Conservation (phyloP, 1,140 invertebrate species). For the Platyura marginata region DNA sequence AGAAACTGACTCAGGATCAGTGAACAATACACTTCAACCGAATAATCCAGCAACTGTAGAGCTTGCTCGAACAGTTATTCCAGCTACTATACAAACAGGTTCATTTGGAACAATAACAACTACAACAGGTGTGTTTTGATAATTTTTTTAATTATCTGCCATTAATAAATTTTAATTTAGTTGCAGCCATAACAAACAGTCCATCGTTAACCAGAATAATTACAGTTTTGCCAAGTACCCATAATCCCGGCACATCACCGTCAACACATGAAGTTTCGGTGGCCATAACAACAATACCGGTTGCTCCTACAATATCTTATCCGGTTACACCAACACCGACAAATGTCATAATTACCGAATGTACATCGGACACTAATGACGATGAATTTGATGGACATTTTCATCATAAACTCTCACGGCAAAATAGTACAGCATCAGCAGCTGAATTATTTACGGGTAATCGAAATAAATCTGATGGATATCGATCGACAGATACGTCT, state of each 20-base stretch:
- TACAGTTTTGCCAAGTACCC: not conserved
- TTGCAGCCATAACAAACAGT: constrained; percentile 8
- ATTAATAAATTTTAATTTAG: not conserved
- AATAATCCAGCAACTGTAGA: constrained; percentile 26
- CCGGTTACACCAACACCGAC: not conserved
- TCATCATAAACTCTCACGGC: constrained; percentile 12
- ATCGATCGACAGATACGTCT: not conserved
- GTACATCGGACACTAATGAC: not conserved
- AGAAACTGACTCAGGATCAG: constrained; percentile 47
- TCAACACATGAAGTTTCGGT: too few relatives aligned
- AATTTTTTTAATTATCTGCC: not conserved
- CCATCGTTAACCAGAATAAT: constrained; percentile 6
- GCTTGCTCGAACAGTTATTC: constrained; percentile 14
- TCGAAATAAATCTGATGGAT: not conserved
- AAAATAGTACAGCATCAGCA: constrained; percentile 8
- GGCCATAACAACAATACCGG: not conserved
- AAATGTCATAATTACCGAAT: not conserved
- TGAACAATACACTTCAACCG: constrained; percentile 45
- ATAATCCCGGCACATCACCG: too few relatives aligned
- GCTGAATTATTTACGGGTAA: not conserved
- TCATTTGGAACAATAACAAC: constrained; percentile 3
- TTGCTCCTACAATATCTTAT: not conserved
- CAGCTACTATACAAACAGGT: constrained; percentile 8
- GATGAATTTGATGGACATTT: not conserved
- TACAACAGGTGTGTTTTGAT: not conserved